Conservation (phyloP, 1,140 invertebrate genomes). For the Leguminivora glycinivorella region DNA sequence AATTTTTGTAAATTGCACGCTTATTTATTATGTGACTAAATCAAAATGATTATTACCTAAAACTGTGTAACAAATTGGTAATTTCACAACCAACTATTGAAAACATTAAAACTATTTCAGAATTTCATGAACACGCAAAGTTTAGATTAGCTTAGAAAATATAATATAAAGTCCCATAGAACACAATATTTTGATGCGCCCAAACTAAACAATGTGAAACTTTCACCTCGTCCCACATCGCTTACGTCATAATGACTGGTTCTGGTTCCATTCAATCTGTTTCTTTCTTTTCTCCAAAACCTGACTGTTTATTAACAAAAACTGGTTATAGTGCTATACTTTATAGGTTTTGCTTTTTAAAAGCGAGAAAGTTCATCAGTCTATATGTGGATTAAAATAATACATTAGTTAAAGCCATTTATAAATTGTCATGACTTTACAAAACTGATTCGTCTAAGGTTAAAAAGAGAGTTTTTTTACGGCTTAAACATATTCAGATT, state of each 20-base stretch:
- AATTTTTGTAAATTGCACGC: neutral
- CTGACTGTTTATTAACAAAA: conserved; percentile 1
- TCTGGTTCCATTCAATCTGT: conserved; percentile 41
- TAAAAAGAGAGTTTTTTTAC: neutral
- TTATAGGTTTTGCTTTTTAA: conserved; percentile 16
- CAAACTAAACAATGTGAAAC: conserved; percentile 43
- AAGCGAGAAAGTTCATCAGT: neutral
- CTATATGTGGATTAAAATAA: conserved; percentile 3
- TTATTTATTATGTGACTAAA: neutral
- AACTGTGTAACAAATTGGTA: neutral
- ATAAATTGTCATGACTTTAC: neutral
- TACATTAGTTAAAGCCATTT: neutral
- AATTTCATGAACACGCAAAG: neutral
- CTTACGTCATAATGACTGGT: conserved; percentile 40
- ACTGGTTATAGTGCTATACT: conserved; percentile 15
- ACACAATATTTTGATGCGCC: neutral
- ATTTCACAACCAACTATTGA: neutral
- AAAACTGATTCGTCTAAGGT: neutral
- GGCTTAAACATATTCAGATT: neutral
- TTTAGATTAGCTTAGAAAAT: neutral
- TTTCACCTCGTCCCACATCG: conserved; percentile 49
- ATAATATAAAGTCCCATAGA: neutral
- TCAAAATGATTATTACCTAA: neutral
- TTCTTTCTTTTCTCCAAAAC: conserved; percentile 39
- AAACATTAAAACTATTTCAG: neutral